phyloP scores from a whole-genome alignment of 1,140 invertebrate species.

The Hyles vespertilio region DNA sequence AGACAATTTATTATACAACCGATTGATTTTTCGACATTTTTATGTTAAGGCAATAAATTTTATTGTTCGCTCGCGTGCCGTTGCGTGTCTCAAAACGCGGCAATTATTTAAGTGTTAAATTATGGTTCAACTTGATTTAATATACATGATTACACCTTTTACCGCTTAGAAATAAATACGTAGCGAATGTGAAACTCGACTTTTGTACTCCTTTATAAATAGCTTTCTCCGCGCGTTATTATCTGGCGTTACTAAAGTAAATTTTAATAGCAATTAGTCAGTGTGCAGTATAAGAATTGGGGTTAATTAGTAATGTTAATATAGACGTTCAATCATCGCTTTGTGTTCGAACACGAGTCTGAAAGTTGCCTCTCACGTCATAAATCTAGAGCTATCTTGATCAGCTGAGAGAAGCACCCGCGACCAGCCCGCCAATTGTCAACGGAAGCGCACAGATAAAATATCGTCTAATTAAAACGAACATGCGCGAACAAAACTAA shows the following conservation, averaged over 20 bases:
- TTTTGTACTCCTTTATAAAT: background rate
- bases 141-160: slow-evolving; percentile 4
- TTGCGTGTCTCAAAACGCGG: too few relatives aligned
- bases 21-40: too few relatives aligned
- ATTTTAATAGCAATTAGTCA: slow-evolving; percentile 17
- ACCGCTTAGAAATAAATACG: background rate
- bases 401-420: slow-evolving; percentile 23
- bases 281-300: slow-evolving; percentile 8
- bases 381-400: slow-evolving; percentile 39
- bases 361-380: slow-evolving; percentile 17
- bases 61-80: too few relatives aligned
- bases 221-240: slow-evolving; percentile 18
- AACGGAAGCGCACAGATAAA: slow-evolving; percentile 37
- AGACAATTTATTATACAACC: too few relatives aligned
- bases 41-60: too few relatives aligned
- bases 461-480: slow-evolving; percentile 41
- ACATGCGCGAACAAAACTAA: slow-evolving; percentile 20
- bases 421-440: slow-evolving; percentile 25
- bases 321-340: slow-evolving; percentile 29
- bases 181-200: background rate
- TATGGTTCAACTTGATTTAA: too few relatives aligned
- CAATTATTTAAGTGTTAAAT: too few relatives aligned
- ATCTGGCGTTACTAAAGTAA: slow-evolving; percentile 8
- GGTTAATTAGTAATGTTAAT: slow-evolving; percentile 29
- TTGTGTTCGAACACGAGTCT: slow-evolving; percentile 26